Conservation (phyloP, 1,140 invertebrate species). For the Trichonephila inaurata region DNA sequence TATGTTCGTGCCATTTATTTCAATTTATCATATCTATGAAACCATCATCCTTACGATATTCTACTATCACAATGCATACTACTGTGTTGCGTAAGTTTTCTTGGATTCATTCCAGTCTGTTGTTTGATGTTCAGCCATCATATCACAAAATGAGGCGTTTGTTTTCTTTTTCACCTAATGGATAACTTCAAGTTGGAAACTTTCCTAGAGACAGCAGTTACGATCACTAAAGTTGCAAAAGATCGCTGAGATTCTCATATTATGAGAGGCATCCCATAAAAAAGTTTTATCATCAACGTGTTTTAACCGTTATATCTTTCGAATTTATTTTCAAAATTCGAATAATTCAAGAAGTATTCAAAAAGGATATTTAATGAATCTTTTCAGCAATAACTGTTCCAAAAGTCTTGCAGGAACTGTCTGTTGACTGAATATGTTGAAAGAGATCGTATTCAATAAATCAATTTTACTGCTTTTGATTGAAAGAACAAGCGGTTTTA, state of each 20-base stretch:
- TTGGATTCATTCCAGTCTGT: conserved; percentile 24
- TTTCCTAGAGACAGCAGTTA: not conserved
- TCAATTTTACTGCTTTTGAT: not conserved
- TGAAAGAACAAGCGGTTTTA: not conserved
- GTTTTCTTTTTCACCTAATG: conserved; percentile 36
- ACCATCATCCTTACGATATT: not conserved
- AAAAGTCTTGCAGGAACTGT: too few relatives aligned
- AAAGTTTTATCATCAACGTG: not conserved
- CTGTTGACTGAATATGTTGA: not conserved
- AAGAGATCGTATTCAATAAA: not conserved
- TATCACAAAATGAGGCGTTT: conserved; percentile 37
- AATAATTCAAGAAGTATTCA: conserved; percentile 1
- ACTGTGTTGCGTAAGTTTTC: not conserved
- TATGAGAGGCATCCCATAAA: not conserved
- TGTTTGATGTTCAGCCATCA: conserved; percentile 21
- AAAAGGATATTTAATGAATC: not conserved
- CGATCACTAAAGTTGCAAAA: not conserved
- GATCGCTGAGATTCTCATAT: conserved; percentile 1
- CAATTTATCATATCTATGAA: not conserved
- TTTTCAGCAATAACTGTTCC: not conserved
- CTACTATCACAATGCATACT: not conserved
- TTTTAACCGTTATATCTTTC: not conserved
- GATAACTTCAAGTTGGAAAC: not conserved
- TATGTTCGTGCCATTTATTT: not conserved
- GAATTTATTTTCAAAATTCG: not conserved